Percentiles rank a stretch among this genome's conserved stretches.
Evolutionary conservation across 2,113 vertebrate genomes (phyloP).

Genomic region (Anoura caudifer): DNA sequence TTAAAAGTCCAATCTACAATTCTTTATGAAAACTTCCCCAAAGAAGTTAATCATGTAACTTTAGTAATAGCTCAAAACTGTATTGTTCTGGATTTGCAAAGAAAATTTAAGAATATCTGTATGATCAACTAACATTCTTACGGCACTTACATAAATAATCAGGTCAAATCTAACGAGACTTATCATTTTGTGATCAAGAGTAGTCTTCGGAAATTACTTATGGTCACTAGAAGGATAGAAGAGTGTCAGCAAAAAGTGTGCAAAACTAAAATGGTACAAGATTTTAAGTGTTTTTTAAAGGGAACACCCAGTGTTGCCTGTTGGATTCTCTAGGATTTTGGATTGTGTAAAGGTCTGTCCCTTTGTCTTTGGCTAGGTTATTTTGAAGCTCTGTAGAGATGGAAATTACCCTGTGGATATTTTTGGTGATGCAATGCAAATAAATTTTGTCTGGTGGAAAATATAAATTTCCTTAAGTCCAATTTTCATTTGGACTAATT

Average conservation of each 20-base stretch:
- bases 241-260: not conserved
- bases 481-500: not conserved
- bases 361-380: not conserved
- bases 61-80: not conserved
- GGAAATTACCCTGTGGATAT: not conserved
- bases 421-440: not conserved
- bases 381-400: not conserved
- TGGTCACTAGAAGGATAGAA: not conserved
- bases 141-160: not conserved
- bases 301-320: not conserved
- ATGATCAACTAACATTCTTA: not conserved
- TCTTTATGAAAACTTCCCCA: not conserved
- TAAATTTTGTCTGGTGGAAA: not conserved
- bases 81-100: not conserved
- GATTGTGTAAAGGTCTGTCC: not conserved
- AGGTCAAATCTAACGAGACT: not conserved
- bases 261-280: not conserved
- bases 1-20: not conserved
- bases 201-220: not conserved
- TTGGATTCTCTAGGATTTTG: not conserved
- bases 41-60: not conserved
- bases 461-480: not conserved
- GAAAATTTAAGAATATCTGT: not conserved
- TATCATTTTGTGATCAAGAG: not conserved
- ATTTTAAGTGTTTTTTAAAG: not conserved